Base-by-base conservation (phyloP, 1,140 invertebrate species). In the Pachyrhynchus sulphureomaculatus region DNA sequence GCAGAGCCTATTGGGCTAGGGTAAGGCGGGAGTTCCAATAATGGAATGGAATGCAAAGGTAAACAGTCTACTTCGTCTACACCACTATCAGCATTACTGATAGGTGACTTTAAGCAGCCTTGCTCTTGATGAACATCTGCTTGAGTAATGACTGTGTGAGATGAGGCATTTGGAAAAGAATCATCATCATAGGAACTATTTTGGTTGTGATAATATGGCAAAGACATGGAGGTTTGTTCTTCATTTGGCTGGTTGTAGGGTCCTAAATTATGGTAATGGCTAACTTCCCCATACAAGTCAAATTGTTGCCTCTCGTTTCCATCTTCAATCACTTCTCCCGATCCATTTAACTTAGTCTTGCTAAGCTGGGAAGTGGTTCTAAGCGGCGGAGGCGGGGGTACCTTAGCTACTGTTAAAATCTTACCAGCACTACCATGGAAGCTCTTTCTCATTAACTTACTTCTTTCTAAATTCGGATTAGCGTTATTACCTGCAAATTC, bases 391-490 rank as follows among this genome's bases (percentile, higher is more conserved):
- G 91, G 91, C 62, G 88, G 92, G 10, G 90, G 90, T 13, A 93
- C 90, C 81, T 93, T 93, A 21, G 90, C 86, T 49, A 86, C 86
- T 21, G 89, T 89, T 55, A 92, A 74, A 64, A 87, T 85, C 76
- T 91, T 90, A 0, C 88, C 85, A 4, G 87, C 87, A 70, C 88
- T 93, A 21, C 89, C 89, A 73, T 93, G 89, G 74, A 93, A 92
- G 76, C 90, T 93, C 69, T 93, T 93, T 68, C 91, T 83, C 91
- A 93, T 94, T 39, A 93, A 77, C 71, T 89, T 90, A 78, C 90
- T 93, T 65, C 89, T 82, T 73, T 93, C 90, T 18, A 93, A 79
- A 70, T 92, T 93, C 0, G 91, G 89, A 78, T 93, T 93, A 8
- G 86, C 75, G 4, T 80, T 80, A 66, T 76, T 80, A n/a, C 81